Evolutionary conservation across 1,140 invertebrate species (phyloP), one percentile per base, ranked within the genome.

Genomic region (Olivierus martensii): DNA sequence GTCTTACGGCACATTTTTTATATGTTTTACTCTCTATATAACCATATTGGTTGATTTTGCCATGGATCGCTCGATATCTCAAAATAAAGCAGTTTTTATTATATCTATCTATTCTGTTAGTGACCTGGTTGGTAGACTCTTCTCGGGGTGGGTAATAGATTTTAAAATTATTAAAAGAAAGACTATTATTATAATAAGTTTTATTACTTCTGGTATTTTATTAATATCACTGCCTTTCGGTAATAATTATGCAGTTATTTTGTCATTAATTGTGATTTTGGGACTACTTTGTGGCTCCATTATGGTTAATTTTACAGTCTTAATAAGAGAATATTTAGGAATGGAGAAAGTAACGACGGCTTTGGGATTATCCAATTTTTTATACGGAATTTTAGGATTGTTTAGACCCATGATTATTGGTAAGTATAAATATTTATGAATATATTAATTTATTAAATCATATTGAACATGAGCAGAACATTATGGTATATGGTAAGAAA

Each of bases 321-420:
- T 61, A n/a, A 41, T 59, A 6, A 45, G 53, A n/a, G 52, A 61
- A 22, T 61, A 59, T 39, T 43, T 61, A 3, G 59, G 55, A 12
- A 1, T 54, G 14, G 22, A 34, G 0, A 45, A 50, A 7, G 38
- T 60, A 3, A 21, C 59, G 1, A 17, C 50, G 2, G 57, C 51
- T 10, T 18, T 59, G 9, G 57, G 57, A 11, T 42, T 46, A 10
- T 48, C 51, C 0, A 37, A 47, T 18, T 46, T 59, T 17, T 15
- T 59, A 2, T 61, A 42, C 10, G 57, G 57, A 2, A 1, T 56
- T 15, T 46, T 47, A 6, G 44, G 48, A 1, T 49, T 61, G n/a
- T 39, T 45, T 2, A 55, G 59, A 18, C 59, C 59, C 12, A n/a
- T 19, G 6, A 10, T 61, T 3, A 59, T 61, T 34, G 59, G 59